Conservation (phyloP, 2,113 vertebrate genomes). For the Microcebus lehilahytsara region DNA sequence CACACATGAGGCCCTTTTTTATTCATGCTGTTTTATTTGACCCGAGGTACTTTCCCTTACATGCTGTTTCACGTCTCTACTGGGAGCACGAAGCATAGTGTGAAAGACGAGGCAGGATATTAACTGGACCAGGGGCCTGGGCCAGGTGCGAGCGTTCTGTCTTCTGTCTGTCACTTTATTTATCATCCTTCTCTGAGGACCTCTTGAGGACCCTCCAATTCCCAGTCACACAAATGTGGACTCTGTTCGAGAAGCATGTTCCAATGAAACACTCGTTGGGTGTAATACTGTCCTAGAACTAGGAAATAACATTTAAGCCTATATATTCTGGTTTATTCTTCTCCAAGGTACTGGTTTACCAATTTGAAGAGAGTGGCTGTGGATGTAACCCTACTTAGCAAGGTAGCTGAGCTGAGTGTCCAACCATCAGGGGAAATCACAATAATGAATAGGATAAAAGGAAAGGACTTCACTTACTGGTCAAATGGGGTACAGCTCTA, state of each 20-base stretch:
- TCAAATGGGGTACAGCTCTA: neutral
- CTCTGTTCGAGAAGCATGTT: neutral
- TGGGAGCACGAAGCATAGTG: constrained; percentile 60
- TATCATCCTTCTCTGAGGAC: constrained; percentile 66
- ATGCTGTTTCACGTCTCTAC: constrained; percentile 65
- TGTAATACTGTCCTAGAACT: neutral
- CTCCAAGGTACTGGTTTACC: neutral
- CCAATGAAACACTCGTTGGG: neutral
- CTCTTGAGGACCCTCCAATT: constrained; percentile 25
- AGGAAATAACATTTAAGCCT: neutral
- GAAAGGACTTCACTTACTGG: neutral
- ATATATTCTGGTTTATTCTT: neutral
- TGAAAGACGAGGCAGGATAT: constrained; percentile 76
- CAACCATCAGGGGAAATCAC: neutral
- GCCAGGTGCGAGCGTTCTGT: constrained; percentile 74
- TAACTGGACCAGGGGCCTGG: constrained; percentile 48
- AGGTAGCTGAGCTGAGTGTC: neutral
- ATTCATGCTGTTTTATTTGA: constrained; percentile 50
- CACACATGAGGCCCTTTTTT: constrained; percentile 26
- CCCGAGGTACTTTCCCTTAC: constrained; percentile 42
- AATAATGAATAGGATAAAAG: neutral
- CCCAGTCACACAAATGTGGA: constrained; percentile 6
- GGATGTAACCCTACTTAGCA: neutral
- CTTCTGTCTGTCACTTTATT: constrained; percentile 72
- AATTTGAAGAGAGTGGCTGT: neutral